Percentiles rank a stretch among this genome's conserved stretches.
Evolutionary conservation across 2,888 invertebrate genomes (phyloP).

Genomic region (Octodonta nipae): DNA sequence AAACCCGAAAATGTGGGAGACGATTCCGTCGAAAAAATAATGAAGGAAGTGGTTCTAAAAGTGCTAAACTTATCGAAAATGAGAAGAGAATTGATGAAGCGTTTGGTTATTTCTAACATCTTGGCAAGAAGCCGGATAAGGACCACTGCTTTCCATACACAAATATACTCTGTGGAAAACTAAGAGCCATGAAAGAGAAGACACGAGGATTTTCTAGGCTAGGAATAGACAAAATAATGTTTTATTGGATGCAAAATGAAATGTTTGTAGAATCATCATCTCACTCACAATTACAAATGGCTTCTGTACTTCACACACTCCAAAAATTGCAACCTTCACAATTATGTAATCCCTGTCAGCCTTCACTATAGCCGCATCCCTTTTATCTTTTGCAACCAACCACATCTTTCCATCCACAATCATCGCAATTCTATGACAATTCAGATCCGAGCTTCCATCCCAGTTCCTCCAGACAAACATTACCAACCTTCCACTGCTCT

Average conservation of each 20-base stretch:
- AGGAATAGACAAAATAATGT: conserved; percentile 9
- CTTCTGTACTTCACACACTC: conserved; percentile 1
- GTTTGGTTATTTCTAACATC: conserved; percentile 3
- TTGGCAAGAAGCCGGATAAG: neutral
- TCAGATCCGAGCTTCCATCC: no score
- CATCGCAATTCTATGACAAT: no score
- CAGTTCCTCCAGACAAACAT: neutral
- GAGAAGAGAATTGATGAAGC: conserved; percentile 6
- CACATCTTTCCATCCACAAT: neutral
- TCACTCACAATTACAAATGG: conserved; percentile 1
- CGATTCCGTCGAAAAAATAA: neutral
- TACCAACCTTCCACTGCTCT: neutral
- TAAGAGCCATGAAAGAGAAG: conserved; percentile 6
- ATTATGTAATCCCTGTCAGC: neutral
- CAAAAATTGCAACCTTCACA: neutral
- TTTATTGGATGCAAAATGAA: conserved; percentile 6
- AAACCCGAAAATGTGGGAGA: neutral
- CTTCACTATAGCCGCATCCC: neutral
- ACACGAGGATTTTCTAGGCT: conserved; percentile 8
- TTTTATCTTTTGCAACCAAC: neutral
- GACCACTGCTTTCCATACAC: conserved; percentile 6
- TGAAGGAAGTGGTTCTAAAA: neutral
- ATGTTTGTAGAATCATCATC: neutral
- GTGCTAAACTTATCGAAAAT: neutral
- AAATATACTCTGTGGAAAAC: conserved; percentile 7